Conservation (phyloP, 2,113 vertebrate species). For the Craseonycteris thonglongyai region DNA sequence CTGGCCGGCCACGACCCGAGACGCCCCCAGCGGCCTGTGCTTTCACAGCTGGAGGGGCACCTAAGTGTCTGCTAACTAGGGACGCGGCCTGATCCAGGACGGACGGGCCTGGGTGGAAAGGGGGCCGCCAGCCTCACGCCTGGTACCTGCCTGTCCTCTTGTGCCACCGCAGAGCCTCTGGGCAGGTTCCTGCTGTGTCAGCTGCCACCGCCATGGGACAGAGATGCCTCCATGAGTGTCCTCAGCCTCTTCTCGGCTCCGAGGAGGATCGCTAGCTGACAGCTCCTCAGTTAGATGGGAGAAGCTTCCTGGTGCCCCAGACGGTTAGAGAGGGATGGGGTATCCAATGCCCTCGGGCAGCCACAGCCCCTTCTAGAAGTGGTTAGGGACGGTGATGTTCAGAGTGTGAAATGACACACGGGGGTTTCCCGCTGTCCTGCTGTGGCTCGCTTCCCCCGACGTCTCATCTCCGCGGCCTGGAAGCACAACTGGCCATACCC, state of each 20-base stretch:
- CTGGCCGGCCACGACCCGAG: accelerated
- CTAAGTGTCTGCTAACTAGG: accelerated
- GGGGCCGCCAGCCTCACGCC: too few species aligned
- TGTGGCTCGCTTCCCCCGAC: not conserved
- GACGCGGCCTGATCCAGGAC: not conserved
- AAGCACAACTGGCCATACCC: not conserved
- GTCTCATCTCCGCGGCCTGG: accelerated
- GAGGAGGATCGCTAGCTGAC: accelerated
- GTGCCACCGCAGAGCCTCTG: too few species aligned
- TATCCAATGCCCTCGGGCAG: not conserved
- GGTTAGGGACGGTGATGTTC: not conserved
- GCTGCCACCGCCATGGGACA: accelerated
- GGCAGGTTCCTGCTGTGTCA: not conserved
- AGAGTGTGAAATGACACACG: not conserved
- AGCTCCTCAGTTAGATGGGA: not conserved
- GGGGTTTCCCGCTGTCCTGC: not conserved
- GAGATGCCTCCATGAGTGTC: not conserved
- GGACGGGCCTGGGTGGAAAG: not conserved
- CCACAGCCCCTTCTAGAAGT: not conserved
- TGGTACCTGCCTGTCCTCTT: accelerated
- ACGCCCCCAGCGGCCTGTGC: accelerated
- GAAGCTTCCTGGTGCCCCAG: not conserved
- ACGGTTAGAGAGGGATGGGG: not conserved
- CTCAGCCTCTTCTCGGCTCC: not conserved
- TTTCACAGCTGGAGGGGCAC: accelerated